Evolutionary conservation across 2,888 invertebrate species (phyloP).

Genomic region (Neuroscelio doddi): DNA sequence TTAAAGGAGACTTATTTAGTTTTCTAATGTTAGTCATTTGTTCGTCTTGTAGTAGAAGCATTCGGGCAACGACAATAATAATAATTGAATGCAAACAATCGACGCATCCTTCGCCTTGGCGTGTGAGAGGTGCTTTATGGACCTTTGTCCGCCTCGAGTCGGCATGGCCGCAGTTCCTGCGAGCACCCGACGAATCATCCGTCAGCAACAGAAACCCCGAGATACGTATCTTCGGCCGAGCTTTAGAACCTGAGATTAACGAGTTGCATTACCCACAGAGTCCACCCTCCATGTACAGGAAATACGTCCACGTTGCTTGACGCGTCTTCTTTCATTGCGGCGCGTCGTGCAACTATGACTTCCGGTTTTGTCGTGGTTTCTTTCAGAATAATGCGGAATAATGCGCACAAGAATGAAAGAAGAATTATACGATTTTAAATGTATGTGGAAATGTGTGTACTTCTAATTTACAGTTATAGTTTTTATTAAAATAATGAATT

Average conservation of each 20-base stretch:
- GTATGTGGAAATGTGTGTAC: too few species aligned
- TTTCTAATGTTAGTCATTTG: conserved; percentile 17
- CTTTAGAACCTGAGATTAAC: conserved; percentile 68
- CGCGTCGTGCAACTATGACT: conserved; percentile 34
- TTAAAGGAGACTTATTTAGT: conserved; percentile 1
- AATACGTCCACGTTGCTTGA: conserved; percentile 49
- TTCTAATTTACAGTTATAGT: too few species aligned
- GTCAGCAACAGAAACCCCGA: conserved; percentile 66
- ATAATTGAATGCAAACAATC: conserved; percentile 39
- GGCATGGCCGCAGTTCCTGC: conserved; percentile 37
- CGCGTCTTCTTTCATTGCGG: conserved; percentile 41
- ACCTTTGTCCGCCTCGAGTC: conserved; percentile 33
- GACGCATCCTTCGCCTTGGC: conserved; percentile 38
- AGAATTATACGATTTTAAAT: too few species aligned
- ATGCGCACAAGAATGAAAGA: too few species aligned
- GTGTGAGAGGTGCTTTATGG: conserved; percentile 34
- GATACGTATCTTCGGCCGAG: conserved; percentile 65
- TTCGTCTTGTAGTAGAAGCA: conserved; percentile 19
- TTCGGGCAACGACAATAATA: conserved; percentile 29
- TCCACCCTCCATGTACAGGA: conserved; percentile 56
- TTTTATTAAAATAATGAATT: too few species aligned
- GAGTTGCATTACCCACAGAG: conserved; percentile 65
- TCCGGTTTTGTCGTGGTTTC: conserved; percentile 40
- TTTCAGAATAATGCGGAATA: conserved; percentile 2
- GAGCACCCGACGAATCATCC: conserved; percentile 63